Conservation (phyloP, 2,797 vertebrate species). For the Mus caroli region DNA sequence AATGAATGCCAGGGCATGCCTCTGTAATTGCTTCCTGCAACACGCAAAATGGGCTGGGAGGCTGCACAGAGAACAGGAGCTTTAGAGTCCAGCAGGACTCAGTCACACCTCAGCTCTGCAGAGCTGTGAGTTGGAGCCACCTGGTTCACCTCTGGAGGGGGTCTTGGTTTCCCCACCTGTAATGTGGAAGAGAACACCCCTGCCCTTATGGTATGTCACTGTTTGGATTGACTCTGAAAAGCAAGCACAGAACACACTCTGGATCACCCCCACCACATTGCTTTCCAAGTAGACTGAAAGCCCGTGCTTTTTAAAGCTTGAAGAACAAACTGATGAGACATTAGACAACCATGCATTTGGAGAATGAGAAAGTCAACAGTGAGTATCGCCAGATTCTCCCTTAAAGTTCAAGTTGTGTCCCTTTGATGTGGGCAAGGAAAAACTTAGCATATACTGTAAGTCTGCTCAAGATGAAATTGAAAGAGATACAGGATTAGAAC, state of each 20-base stretch:
- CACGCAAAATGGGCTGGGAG: background rate
- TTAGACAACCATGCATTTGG: background rate
- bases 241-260: background rate
- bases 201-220: background rate
- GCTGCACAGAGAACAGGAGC: background rate
- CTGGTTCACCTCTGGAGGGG: background rate
- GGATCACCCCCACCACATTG: background rate
- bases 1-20: slow-evolving; percentile 60
- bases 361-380: background rate
- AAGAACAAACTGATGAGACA: background rate
- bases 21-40: slow-evolving; percentile 56
- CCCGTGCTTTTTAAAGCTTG: background rate
- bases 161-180: background rate
- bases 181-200: rapidly evolving
- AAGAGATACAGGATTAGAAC: background rate
- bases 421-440: background rate
- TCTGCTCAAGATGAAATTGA: background rate
- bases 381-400: background rate
- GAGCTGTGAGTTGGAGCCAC: background rate
- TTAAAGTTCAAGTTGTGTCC: background rate
- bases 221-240: background rate
- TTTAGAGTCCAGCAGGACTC: background rate
- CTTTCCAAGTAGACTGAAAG: background rate
- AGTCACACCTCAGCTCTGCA: background rate
- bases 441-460: background rate